Evolutionary conservation across 1,140 invertebrate genomes (phyloP).

Genomic region (Heliothis virescens): DNA sequence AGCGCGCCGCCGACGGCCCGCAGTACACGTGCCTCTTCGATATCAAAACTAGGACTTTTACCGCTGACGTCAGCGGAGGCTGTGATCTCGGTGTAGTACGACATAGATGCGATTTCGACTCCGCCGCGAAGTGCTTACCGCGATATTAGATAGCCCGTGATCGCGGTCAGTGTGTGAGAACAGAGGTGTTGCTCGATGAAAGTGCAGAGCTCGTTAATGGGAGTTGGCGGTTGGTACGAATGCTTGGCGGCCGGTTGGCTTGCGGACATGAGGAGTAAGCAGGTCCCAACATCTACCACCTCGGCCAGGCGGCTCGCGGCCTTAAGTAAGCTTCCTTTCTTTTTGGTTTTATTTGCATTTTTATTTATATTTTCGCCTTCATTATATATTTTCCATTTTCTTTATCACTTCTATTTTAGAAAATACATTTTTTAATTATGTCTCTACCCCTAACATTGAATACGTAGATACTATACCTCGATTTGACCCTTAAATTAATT

Average conservation of each 20-base stretch:
- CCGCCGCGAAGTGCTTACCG: conserved; percentile 56
- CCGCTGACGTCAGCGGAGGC: conserved; percentile 70
- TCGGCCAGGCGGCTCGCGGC: conserved; percentile 85
- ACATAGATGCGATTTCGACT: conserved; percentile 55
- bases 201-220: conserved; percentile 83
- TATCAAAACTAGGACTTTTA: conserved; percentile 54
- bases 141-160: conserved; percentile 46
- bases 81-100: conserved; percentile 64
- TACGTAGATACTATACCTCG: background rate
- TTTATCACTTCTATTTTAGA: background rate
- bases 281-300: conserved; percentile 83
- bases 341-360: conserved; percentile 82
- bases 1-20: conserved; percentile 61
- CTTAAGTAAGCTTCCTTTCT: conserved; percentile 85
- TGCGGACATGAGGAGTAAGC: conserved; percentile 85
- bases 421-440: no score
- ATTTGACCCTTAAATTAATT: background rate
- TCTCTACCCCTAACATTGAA: background rate
- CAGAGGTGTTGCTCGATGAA: conserved; percentile 77
- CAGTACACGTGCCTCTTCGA: conserved; percentile 50
- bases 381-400: conserved; percentile 50
- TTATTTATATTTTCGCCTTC: conserved; percentile 56
- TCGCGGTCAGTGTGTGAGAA: conserved; percentile 68
- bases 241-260: conserved; percentile 82
- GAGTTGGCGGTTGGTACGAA: conserved; percentile 83